A percentile compares a stretch with the other conserved stretches of the same genome.
phyloP scores from a whole-genome alignment of 2,797 vertebrate species.

The Pseudopleuronectes americanus region DNA sequence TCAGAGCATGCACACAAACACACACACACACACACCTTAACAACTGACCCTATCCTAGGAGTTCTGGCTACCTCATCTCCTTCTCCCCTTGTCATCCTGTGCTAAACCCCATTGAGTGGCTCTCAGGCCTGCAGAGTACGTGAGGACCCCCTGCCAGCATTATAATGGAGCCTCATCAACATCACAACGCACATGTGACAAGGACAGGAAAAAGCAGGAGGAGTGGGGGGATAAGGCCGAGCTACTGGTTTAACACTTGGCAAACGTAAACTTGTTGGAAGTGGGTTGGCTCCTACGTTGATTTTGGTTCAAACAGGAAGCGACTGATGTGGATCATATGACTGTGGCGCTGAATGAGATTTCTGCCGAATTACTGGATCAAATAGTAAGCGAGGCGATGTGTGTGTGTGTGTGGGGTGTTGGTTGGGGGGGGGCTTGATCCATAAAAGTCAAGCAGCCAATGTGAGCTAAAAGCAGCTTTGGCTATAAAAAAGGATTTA shows the following conservation, averaged over 20 bases:
- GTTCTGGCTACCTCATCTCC: slow-evolving; percentile 20
- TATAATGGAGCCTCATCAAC: slow-evolving; percentile 73
- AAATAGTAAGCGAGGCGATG: neutral
- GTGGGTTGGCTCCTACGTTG: neutral
- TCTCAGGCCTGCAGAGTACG: slow-evolving; percentile 47
- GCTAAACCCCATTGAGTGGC: slow-evolving; percentile 61
- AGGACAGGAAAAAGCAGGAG: slow-evolving; percentile 23
- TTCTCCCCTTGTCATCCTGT: slow-evolving; percentile 47
- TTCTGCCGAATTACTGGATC: slow-evolving; percentile 5
- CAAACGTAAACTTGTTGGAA: slow-evolving; percentile 12
- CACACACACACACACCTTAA: slow-evolving; percentile 4
- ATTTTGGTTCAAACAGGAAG: slow-evolving; percentile 15
- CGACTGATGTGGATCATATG: neutral
- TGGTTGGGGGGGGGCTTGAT: too few relatives aligned
- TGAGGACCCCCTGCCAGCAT: slow-evolving; percentile 55
- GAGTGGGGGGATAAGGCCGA: slow-evolving; percentile 13
- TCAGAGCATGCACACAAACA: slow-evolving; percentile 16
- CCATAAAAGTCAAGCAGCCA: neutral
- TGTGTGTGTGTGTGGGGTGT: neutral
- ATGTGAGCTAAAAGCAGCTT: neutral
- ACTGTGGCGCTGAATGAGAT: slow-evolving; percentile 6
- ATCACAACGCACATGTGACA: slow-evolving; percentile 73
- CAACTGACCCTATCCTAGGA: neutral
- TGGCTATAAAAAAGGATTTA: neutral
- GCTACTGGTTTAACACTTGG: slow-evolving; percentile 23